Base-by-base conservation (phyloP, 2,888 invertebrate genomes). In the Kryphioiulus occultus region DNA sequence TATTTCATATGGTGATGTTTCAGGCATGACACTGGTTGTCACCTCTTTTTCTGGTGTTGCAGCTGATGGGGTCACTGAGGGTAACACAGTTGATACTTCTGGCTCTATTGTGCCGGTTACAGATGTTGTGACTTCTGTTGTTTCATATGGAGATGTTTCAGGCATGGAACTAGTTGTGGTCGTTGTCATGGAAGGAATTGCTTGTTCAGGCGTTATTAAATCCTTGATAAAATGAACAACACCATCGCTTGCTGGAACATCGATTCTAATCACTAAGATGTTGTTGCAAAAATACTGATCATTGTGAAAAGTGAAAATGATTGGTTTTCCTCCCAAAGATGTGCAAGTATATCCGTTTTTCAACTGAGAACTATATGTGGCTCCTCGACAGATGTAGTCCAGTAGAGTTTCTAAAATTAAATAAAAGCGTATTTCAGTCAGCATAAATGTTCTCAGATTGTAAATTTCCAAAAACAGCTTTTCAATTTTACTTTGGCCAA, bases 181-280 rank as follows among this genome's bases (percentile, higher is more conserved):
- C 42, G 2, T 22, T 85, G n/a, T n/a, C n/a, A n/a, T n/a, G n/a
- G n/a, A 35, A 35, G 35, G 35, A 35, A 22, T 19, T 85, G 35
- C 85, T 85, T 17, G 85, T n/a, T 59, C 47, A 47, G n/a, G 12
- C 12, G 26, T 0, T 4, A 87, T n/a, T 22, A 87, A 22, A n/a
- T 30, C 87, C 15, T 87, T 39, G 26, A 87, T 35, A 30, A 87
- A 39, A 42, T 87, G 85, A 15, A 87, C 32, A 42, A 87, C 85
- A 15, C 87, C 87, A 85, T 87, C 85, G n/a, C 22, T 53, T 32
- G 87, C 44, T 4, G 85, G 53, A 19, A 87, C 32, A 35, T 87
- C 87, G 9, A 44, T 30, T 15, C n/a, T 22, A 15, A 87, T 85
- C 10, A 87, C 17, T 22, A 32, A 22, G 30, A 87, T 30, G n/a